These are phyloP conservation scores for Ariopsis seemanni DNA, from an alignment of 2,113 vertebrate species.

Conservation along the genomic window DNA sequence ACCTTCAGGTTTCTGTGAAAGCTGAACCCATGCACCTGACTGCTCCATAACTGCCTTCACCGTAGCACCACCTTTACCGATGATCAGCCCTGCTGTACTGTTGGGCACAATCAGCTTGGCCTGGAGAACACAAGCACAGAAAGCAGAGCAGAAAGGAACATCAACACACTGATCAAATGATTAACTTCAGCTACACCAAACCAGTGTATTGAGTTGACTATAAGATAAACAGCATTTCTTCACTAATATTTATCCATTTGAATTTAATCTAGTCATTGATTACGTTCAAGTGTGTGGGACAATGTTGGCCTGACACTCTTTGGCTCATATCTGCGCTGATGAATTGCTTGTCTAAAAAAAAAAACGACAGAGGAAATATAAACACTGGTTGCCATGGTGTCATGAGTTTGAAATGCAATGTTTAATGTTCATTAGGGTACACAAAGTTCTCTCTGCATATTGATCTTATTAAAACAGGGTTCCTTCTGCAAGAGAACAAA, in stretches of 20 bases:
- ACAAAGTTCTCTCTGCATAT: slow-evolving; percentile 43
- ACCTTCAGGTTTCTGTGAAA: slow-evolving; percentile 91
- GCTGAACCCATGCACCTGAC: slow-evolving; percentile 92
- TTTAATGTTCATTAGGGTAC: slow-evolving; percentile 29
- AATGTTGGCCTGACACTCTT: slow-evolving; percentile 8
- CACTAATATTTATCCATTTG: not conserved
- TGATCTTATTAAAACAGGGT: slow-evolving; percentile 41
- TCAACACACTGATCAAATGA: not conserved
- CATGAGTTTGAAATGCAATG: slow-evolving; percentile 29
- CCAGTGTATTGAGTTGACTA: not conserved
- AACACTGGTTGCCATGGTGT: slow-evolving; percentile 50
- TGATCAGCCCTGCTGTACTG: slow-evolving; percentile 91
- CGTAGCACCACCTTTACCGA: slow-evolving; percentile 88
- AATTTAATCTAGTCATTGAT: slow-evolving; percentile 22
- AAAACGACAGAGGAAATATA: slow-evolving; percentile 23
- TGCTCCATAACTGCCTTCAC: slow-evolving; percentile 95
- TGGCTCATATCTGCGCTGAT: slow-evolving; percentile 13
- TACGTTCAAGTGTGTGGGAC: slow-evolving; percentile 5
- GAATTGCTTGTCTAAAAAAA: slow-evolving; percentile 12
- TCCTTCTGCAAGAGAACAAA: slow-evolving; percentile 1
- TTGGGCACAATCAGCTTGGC: slow-evolving; percentile 93
- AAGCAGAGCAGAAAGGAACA: slow-evolving; percentile 10
- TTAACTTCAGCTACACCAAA: not conserved
- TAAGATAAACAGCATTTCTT: slow-evolving; percentile 10
- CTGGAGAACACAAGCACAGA: slow-evolving; percentile 65